These are phyloP conservation scores for Callimorpha dominula DNA, from an alignment of 2,888 invertebrate genomes.

Conservation along the genomic window DNA sequence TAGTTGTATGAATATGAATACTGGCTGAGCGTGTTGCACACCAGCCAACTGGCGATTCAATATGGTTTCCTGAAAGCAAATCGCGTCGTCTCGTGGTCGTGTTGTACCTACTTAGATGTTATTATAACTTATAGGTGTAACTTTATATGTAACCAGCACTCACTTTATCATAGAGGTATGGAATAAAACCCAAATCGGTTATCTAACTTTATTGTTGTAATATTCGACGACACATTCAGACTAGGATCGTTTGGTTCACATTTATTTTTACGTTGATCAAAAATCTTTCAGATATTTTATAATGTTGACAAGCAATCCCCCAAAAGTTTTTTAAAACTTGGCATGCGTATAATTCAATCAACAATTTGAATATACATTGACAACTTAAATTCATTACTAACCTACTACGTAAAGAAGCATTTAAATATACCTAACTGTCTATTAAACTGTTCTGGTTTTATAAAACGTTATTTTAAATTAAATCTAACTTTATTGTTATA, in stretches of 20 bases:
- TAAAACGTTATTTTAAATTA: neutral
- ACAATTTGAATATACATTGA: neutral
- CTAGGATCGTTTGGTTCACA: conserved; percentile 18
- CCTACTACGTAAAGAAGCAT: conserved; percentile 1
- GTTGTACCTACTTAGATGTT: too few relatives aligned
- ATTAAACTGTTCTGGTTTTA: conserved; percentile 5
- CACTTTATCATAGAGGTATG: neutral
- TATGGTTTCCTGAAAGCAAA: too few relatives aligned
- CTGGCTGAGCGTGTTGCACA: too few relatives aligned
- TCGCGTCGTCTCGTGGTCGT: too few relatives aligned
- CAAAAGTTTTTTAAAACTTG: neutral
- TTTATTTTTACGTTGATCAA: neutral
- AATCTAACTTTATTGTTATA: neutral
- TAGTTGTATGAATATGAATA: too few relatives aligned
- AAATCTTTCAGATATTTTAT: neutral
- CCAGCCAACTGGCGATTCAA: too few relatives aligned
- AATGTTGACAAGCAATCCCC: neutral
- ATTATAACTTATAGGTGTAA: too few relatives aligned
- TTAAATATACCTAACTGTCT: conserved; percentile 1
- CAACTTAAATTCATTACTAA: neutral
- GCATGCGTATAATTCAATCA: neutral
- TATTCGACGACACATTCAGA: conserved; percentile 10
- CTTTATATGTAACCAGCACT: too few relatives aligned
- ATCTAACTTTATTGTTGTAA: conserved; percentile 16
- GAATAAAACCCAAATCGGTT: conserved; percentile 11